phyloP scores from a whole-genome alignment of 2,888 invertebrate genomes.

The Sminthurides aquaticus region DNA sequence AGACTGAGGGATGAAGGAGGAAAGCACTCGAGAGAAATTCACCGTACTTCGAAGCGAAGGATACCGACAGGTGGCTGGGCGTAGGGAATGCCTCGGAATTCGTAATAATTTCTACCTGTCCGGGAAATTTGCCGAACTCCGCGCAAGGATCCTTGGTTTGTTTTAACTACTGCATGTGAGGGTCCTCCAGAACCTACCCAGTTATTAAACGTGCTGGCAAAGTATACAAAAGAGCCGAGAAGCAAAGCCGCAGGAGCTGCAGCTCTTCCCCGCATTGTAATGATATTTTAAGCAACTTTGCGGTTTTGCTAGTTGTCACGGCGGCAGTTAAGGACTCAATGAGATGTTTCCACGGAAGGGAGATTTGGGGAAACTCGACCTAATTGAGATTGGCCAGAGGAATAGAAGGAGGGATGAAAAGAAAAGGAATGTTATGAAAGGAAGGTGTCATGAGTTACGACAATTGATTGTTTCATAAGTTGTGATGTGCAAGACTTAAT shows the following conservation, averaged over 20 bases:
- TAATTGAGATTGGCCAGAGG: too few species aligned
- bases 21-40: neutral
- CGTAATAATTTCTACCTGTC: conserved; percentile 21
- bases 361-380: neutral
- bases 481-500: neutral
- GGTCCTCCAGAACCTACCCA: conserved; percentile 6
- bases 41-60: conserved; percentile 22
- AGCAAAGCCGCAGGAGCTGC: neutral
- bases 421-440: neutral
- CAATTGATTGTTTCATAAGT: neutral
- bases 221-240: conserved; percentile 7
- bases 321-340: neutral
- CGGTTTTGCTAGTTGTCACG: neutral
- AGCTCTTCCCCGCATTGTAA: conserved; percentile 4
- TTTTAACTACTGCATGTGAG: conserved; percentile 4
- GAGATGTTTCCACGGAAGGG: neutral
- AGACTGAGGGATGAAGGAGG: too few species aligned
- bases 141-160: conserved; percentile 16
- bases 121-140: conserved; percentile 21
- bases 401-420: neutral
- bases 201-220: conserved; percentile 3
- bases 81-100: conserved; percentile 25
- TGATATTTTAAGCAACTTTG: too few species aligned
- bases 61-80: conserved; percentile 20
- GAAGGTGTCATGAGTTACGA: neutral